phyloP scores from a whole-genome alignment of 2,888 invertebrate genomes.

The Geophilus truncorum region DNA sequence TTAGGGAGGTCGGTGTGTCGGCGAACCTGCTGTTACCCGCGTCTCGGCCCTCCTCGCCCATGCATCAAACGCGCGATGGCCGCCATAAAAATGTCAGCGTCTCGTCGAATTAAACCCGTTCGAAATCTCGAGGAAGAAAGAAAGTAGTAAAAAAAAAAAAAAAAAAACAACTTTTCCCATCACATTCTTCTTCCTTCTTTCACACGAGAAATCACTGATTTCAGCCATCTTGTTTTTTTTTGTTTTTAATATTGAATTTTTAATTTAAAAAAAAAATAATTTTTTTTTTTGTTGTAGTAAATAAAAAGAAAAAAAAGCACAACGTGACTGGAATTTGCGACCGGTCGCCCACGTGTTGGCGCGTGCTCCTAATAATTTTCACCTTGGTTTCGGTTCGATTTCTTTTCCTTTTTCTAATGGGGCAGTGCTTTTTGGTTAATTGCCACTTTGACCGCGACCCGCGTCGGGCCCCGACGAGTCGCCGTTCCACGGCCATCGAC shows the following conservation, averaged over 20 bases:
- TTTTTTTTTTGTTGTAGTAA: too few relatives aligned
- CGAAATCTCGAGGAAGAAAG: not conserved
- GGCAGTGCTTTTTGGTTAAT: not conserved
- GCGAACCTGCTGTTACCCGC: not conserved
- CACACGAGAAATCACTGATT: not conserved
- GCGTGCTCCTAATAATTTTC: not conserved
- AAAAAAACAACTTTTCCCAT: not conserved
- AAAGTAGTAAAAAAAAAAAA: not conserved
- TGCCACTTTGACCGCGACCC: not conserved
- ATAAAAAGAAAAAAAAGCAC: not conserved
- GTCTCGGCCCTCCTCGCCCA: not conserved
- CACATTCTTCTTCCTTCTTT: not conserved
- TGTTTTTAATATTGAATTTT: too few relatives aligned
- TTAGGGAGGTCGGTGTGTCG: conserved; percentile 3
- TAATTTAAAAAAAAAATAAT: too few relatives aligned
- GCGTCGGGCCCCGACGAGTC: not conserved
- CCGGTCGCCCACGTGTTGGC: not conserved
- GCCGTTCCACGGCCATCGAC: not conserved
- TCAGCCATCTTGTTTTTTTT: too few relatives aligned
- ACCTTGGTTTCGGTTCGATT: not conserved
- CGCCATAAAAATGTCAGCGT: conserved; percentile 1
- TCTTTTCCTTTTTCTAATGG: not conserved
- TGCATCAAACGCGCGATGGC: not conserved
- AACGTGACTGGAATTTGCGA: not conserved
- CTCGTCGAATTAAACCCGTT: not conserved